These are phyloP conservation scores for Heteronetta atricapilla DNA, from an alignment of 2,113 vertebrate genomes.

Conservation along the genomic window DNA sequence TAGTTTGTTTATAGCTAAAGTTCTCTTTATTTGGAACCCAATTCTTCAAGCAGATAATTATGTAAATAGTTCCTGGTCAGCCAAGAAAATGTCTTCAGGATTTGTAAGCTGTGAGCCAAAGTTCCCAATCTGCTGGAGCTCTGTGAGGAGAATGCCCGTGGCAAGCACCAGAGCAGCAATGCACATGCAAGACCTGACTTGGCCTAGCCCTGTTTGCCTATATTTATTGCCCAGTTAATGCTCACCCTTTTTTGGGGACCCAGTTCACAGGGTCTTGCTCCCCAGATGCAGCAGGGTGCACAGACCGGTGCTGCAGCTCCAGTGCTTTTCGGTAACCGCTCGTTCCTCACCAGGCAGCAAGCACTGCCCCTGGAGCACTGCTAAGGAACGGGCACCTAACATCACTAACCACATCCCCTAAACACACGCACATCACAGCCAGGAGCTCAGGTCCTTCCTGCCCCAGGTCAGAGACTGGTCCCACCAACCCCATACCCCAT, in stretches of 20 bases:
- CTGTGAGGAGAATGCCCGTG: background rate
- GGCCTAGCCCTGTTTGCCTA: background rate
- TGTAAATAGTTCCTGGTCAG: background rate
- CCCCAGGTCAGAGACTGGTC: background rate
- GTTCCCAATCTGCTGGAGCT: background rate
- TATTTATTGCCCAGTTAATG: background rate
- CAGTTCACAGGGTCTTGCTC: background rate
- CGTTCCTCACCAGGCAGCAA: background rate
- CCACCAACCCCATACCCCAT: background rate
- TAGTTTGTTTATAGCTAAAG: background rate
- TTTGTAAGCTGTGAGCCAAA: background rate
- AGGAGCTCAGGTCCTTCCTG: background rate
- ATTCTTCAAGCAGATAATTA: background rate
- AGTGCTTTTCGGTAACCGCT: background rate
- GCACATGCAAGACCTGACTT: accelerated
- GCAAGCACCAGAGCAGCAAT: background rate
- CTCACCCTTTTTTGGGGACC: background rate
- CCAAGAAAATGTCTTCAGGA: background rate
- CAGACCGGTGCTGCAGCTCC: no score
- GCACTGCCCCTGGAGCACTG: no score
- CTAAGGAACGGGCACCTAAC: background rate
- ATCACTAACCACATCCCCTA: background rate
- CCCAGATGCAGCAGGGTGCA: no score
- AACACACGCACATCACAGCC: background rate
- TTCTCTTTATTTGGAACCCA: background rate